phyloP scores from a whole-genome alignment of 2,888 invertebrate species.

The Eubasilissa splendida region DNA sequence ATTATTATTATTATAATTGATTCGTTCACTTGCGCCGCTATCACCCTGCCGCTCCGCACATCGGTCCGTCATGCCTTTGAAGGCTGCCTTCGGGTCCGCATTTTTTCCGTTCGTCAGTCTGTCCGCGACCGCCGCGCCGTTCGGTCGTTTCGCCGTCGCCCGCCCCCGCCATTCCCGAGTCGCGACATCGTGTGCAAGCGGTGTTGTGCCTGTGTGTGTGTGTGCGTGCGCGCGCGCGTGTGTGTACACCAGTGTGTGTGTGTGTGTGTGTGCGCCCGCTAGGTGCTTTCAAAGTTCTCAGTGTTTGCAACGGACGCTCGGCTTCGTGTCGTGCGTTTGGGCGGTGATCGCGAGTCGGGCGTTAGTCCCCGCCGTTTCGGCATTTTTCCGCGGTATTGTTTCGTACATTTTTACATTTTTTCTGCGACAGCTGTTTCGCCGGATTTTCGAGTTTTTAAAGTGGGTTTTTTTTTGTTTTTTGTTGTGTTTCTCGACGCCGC shows the following conservation, averaged over 20 bases:
- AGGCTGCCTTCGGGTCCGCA: slow-evolving; percentile 32
- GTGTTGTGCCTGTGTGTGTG: neutral
- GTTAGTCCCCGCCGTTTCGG: too few relatives aligned
- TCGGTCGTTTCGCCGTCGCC: neutral
- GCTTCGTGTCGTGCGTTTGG: too few relatives aligned
- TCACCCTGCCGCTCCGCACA: slow-evolving; percentile 3
- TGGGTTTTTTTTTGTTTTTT: too few relatives aligned
- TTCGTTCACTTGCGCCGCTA: slow-evolving; percentile 16
- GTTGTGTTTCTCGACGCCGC: too few relatives aligned
- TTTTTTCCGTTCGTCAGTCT: slow-evolving; percentile 37
- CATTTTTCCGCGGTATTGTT: too few relatives aligned
- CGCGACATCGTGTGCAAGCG: neutral
- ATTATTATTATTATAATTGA: neutral
- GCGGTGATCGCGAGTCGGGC: too few relatives aligned
- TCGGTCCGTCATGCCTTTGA: slow-evolving; percentile 39
- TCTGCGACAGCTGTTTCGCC: too few relatives aligned
- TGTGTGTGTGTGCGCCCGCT: neutral
- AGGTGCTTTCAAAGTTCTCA: neutral
- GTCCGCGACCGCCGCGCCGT: slow-evolving; percentile 28
- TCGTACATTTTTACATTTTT: too few relatives aligned
- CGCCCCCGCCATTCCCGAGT: neutral
- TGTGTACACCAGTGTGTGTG: neutral
- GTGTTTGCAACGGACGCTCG: too few relatives aligned
- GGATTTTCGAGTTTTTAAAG: too few relatives aligned
- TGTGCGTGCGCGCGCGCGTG: neutral